Base-by-base conservation (phyloP, 1,140 invertebrate genomes). In the Phymastichus coffea region DNA sequence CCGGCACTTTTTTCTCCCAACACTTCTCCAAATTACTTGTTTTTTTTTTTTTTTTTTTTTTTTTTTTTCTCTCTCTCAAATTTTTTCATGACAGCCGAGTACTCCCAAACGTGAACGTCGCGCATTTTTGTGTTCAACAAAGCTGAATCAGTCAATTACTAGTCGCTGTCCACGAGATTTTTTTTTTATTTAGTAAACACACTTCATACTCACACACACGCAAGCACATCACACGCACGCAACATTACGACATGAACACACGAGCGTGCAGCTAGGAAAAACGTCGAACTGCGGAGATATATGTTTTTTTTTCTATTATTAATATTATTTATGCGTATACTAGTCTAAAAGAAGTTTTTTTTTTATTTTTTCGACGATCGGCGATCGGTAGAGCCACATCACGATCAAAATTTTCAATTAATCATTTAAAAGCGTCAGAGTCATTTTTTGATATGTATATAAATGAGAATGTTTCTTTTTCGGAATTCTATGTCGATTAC, bases 81-180 rank as follows among this genome's bases (percentile, higher is more conserved):
- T n/a, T n/a, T n/a, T n/a, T n/a, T n/a, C n/a, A n/a, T n/a, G n/a
- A n/a, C n/a, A n/a, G n/a, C n/a, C n/a, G n/a, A n/a, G n/a, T n/a
- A n/a, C n/a, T n/a, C n/a, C n/a, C n/a, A n/a, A n/a, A n/a, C n/a
- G n/a, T n/a, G n/a, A n/a, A n/a, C n/a, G n/a, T n/a, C n/a, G n/a
- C n/a, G n/a, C n/a, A n/a, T n/a, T n/a, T n/a, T n/a, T n/a, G n/a
- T 12, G 28, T 33, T 33, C 63, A 67, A 75, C 65, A 75, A 66
- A 76, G 68, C 61, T 74, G 67, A 73, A 79, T 78, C 76, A 80
- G 76, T 80, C 78, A 79, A 77, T 79, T 77, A 74, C 78, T 80
- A 80, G 78, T 80, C 78, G 59, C 52, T 51, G 43, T 56, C 74
- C 70, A 69, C 77, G 75, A 71, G 66, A 76, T 73, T 63, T 72